Evolutionary conservation across 2,113 vertebrate genomes (phyloP), one percentile per base, ranked within the genome.

Genomic region (Odocoileus hemionus): DNA sequence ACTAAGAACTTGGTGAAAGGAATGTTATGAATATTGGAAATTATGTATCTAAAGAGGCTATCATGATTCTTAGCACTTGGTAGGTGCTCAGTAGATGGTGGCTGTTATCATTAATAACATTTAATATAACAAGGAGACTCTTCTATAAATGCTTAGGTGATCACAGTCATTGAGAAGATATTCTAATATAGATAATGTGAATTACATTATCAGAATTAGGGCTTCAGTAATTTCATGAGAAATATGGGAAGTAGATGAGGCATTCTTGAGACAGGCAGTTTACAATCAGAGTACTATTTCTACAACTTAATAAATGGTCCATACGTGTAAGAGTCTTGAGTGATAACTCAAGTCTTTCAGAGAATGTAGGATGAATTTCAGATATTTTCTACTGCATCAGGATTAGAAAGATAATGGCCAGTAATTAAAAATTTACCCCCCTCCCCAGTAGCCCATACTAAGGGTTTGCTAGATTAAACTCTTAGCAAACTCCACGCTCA

Each of bases 81-180:
- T 61, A 88, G 58, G 25, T 95, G 30, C 26, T 83, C 74, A 94
- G 7, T 80, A 80, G 86, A 61, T 96, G 21, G 70, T 33, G 83
- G 86, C 19, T 87, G 47, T 64, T 55, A 61, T 70, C 7, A 33
- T 93, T 86, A 33, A 47, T 33, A 85, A 76, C 55, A 89, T 45
- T 94, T 94, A 89, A 74, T n/a, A 55, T 91, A 79, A 89, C 47
- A 88, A 47, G 82, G 30, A 95, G 45, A 87, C 86, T 70, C 52
- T 76, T 89, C 21, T 78, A 95, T 76, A 94, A 89, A 86, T 86
- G 28, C 78, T 82, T 91, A 85, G 76, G 67, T 97, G 39, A 94
- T 54, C 11, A 57, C 14, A 86, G 43, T 76, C 64, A 86, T 33
- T 76, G 85, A 96, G 70, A 55, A 86, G 58, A 89, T 95, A 50